Evolutionary conservation across 2,797 vertebrate genomes (phyloP), one percentile per base, ranked within the genome.

Genomic region (Cephalopachus bancanus): DNA sequence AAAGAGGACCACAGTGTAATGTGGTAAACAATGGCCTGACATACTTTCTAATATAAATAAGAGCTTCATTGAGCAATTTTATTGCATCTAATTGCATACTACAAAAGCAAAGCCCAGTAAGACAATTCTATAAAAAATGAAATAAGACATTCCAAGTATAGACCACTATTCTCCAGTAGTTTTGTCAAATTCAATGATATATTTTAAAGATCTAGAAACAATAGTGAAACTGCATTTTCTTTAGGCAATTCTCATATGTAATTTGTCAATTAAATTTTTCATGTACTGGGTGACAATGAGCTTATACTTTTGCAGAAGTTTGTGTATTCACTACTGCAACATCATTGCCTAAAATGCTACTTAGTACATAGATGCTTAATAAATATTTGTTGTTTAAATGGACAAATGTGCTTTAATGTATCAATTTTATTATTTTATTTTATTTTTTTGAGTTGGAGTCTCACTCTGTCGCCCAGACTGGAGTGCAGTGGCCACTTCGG

Each of bases 121-220:
- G 90, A 72, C 7, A 76, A 49, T 87, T 93, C 24, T 93, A 80
- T 81, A 83, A 53, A 93, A 96, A 83, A 17, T 88, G 24, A 87
- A 69, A 74, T 81, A 3, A 93, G 26, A 12, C 37, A 89, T 90
- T 94, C 49, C 28, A 83, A 69, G n/a, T 78, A 84, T 81, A 88
- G 26, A 94, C 14, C 16, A 49, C 30, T 83, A 49, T 26, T 83
- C 26, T 93, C 10, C 20, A 69, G 7, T 93, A 28, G 33, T 59
- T 65, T 72, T 6, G 7, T 20, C 24, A 93, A 88, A 84, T 57
- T 33, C 5, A 17, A 3, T 83, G 55, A 5, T 44, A 24, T 92
- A 79, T 93, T 94, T 92, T 90, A 94, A 51, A 90, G 6, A 87
- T 89, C 60, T 94, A 62, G 30, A 84, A 89, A 94, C 90, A 59